Base-by-base conservation (phyloP, 2,113 vertebrate genomes). In the Leiothrix lutea region DNA sequence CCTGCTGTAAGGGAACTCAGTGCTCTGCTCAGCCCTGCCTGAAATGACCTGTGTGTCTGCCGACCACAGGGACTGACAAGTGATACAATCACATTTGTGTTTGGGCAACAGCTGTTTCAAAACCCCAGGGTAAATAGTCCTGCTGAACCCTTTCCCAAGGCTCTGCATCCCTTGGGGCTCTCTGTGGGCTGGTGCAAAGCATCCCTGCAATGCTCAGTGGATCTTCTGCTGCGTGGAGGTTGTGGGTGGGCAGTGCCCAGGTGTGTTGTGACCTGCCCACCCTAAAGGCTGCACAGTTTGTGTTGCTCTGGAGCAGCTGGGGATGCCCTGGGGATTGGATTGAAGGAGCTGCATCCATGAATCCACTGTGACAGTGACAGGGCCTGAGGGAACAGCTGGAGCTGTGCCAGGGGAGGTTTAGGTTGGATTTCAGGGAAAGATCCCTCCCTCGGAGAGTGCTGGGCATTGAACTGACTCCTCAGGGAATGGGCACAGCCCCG, bases 201-300 rank as follows among this genome's bases (percentile, higher is more conserved):
- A 17, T 31, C 60, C 23, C 48, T 73, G 81, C 31, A 3, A 1
- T 0, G 0, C 21, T n/a, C 11, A 0, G 0, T 4, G 31, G 28
- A 35, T 36, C 15, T 18, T 33, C 40, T 64, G 12, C 40, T 61
- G 44, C 1, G 0, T 7, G 69, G 19, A n/a, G 19, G 33, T 0
- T 40, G 73, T 29, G 45, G 31, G 6, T 28, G 79, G 31, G 48
- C 18, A 6, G 5, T 24, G 54, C 38, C 18, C 79, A 29, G 69
- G 25, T 35, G 64, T 6, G 6, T 4, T 14, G 58, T 5, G 19
- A 36, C 12, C 42, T 51, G 58, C 53, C n/a, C 47, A 19, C 12
- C 29, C 9, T 25, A 3, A 48, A 31, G 48, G 38, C 36, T 74
- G 12, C 26, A 14, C 13, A 0, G 12, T 58, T 31, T 64, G 26